A percentile compares a stretch with the other conserved stretches of the same genome.
phyloP scores from a whole-genome alignment of 2,113 vertebrate genomes.

The Passer domesticus region DNA sequence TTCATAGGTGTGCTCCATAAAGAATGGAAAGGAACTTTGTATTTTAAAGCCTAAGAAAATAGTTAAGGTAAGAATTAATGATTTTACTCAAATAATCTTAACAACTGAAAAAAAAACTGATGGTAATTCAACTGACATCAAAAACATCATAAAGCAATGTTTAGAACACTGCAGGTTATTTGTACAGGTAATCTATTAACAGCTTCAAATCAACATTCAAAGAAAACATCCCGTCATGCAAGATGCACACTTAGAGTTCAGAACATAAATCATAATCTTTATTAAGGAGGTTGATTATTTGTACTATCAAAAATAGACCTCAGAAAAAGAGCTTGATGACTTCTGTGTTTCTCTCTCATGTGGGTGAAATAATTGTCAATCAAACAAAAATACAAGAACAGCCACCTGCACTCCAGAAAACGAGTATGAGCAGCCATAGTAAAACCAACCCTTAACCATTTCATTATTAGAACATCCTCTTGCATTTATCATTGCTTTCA shows the following conservation, averaged over 20 bases:
- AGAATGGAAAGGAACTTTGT: neutral
- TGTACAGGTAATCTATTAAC: neutral
- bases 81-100: neutral
- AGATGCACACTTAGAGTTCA: neutral
- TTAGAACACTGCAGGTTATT: neutral
- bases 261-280: neutral
- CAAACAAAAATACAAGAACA: neutral
- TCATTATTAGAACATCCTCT: neutral
- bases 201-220: neutral
- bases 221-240: neutral
- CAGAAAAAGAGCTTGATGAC: neutral
- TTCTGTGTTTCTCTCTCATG: neutral
- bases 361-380: neutral
- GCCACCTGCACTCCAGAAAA: neutral
- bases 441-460: neutral
- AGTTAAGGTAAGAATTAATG: neutral
- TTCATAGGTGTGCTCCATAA: neutral
- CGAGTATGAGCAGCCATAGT: accelerated
- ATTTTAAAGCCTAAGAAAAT: neutral
- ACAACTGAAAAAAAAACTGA: neutral
- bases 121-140: neutral
- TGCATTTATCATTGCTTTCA: neutral
- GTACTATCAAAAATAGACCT: neutral
- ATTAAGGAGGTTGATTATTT: neutral
- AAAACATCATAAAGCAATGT: neutral